Conservation (phyloP, 2,113 vertebrate species). For the Colinus virginianus region DNA sequence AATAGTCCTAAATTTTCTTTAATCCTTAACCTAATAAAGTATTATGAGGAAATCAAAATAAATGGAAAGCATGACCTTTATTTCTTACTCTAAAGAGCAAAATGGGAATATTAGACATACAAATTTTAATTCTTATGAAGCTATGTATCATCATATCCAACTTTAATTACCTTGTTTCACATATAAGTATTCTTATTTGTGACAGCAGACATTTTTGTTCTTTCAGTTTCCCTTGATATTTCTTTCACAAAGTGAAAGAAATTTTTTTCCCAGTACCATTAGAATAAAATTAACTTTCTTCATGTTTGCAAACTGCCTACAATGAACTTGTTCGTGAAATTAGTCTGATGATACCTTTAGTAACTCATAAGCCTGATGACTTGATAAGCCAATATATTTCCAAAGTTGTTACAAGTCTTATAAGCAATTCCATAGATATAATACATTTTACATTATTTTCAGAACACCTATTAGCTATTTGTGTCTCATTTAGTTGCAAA, state of each 20-base stretch:
- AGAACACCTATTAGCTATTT: not conserved
- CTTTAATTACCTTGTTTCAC: no score
- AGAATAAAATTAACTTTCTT: not conserved
- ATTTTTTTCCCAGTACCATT: not conserved
- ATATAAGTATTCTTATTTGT: no score
- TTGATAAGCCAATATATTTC: not conserved
- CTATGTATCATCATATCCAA: no score
- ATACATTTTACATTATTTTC: not conserved
- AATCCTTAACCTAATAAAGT: no score
- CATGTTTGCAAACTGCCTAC: slow-evolving; percentile 11
- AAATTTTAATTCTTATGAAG: no score
- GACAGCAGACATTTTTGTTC: not conserved
- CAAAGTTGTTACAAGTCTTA: not conserved
- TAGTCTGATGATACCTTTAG: not conserved
- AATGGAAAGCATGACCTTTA: no score
- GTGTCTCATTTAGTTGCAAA: not conserved
- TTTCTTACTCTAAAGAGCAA: no score
- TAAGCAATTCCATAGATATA: not conserved
- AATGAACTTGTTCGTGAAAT: not conserved
- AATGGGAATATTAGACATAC: no score
- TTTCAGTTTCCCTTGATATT: not conserved
- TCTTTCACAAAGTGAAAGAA: not conserved
- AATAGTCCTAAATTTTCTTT: no score
- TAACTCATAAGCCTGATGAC: not conserved
- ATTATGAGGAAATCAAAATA: no score